Evolutionary conservation across 2,797 vertebrate species (phyloP).

Genomic region (Dipus sagitta): DNA sequence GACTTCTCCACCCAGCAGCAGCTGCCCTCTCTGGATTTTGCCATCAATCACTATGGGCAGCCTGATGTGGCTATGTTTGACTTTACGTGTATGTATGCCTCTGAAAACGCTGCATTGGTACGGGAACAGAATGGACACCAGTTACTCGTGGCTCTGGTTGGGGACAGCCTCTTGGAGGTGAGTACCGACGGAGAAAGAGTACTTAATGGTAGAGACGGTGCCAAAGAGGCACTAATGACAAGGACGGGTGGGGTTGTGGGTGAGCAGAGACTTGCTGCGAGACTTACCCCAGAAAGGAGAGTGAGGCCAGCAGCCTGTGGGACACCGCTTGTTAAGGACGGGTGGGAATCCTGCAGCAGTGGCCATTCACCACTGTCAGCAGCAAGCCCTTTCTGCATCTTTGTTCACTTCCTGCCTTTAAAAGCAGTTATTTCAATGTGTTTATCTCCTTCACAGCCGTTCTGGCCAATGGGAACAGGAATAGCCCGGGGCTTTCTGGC

Average conservation of each 20-base stretch:
- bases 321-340: no score
- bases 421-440: constrained; percentile 24
- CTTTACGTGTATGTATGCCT: constrained; percentile 99
- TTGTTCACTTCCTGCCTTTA: background rate
- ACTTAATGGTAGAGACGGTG: background rate
- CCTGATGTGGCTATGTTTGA: constrained; percentile 99
- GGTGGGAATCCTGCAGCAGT: background rate
- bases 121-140: constrained; percentile 94
- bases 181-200: constrained; percentile 62
- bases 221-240: no score
- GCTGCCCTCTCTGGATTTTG: constrained; percentile 96
- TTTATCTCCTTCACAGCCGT: constrained; percentile 88
- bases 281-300: background rate
- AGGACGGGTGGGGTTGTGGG: background rate
- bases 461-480: constrained; percentile 99
- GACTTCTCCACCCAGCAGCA: constrained; percentile 98
- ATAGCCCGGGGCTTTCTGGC: constrained; percentile 98
- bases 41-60: constrained; percentile 99
- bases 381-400: background rate
- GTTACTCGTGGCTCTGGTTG: constrained; percentile 95
- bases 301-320: background rate
- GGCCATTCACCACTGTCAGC: background rate
- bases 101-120: constrained; percentile 96
- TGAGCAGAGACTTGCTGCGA: no score
- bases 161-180: constrained; percentile 98